phyloP scores from a whole-genome alignment of 2,888 invertebrate species.

The Bembecia ichneumoniformis region DNA sequence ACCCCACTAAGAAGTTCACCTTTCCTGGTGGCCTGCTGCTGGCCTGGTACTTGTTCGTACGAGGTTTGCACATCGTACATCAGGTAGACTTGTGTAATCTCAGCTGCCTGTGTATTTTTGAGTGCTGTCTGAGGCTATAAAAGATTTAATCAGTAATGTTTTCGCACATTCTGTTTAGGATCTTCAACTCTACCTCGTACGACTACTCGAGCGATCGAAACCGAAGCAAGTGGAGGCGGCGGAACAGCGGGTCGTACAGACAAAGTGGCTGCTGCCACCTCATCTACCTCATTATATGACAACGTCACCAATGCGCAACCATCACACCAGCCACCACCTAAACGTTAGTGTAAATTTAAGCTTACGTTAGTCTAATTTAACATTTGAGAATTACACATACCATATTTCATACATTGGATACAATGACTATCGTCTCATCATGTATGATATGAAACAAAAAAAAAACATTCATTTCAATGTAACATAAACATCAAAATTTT shows the following conservation, averaged over 20 bases:
- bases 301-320: conserved; percentile 77
- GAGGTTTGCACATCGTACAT: too few species aligned
- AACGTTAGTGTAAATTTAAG: conserved; percentile 41
- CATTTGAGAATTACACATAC: too few species aligned
- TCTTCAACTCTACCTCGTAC: conserved; percentile 89
- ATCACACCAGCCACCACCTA: conserved; percentile 61
- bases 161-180: conserved; percentile 57
- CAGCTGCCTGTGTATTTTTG: too few species aligned
- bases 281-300: conserved; percentile 89
- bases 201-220: conserved; percentile 78
- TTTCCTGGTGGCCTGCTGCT: too few species aligned
- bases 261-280: conserved; percentile 88
- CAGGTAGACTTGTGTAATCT: too few species aligned
- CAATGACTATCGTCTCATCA: too few species aligned
- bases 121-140: neutral
- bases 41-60: too few species aligned
- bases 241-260: conserved; percentile 76
- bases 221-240: conserved; percentile 67
- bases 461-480: too few species aligned
- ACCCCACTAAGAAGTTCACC: too few species aligned
- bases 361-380: neutral
- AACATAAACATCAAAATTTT: too few species aligned
- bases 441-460: too few species aligned
- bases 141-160: neutral
- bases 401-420: too few species aligned